phyloP scores from a whole-genome alignment of 2,113 vertebrate genomes.

The Arothron firmamentum region DNA sequence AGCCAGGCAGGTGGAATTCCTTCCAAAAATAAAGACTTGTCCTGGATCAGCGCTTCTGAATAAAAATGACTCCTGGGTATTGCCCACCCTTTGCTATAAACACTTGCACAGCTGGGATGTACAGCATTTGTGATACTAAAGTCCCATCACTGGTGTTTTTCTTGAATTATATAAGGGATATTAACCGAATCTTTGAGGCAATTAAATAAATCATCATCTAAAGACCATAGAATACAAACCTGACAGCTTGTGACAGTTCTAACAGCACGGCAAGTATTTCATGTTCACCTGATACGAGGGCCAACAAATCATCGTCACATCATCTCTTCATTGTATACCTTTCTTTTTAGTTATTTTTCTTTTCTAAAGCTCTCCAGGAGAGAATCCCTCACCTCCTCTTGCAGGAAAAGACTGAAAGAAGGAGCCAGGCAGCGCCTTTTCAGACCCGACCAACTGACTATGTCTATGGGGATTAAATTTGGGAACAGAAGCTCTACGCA shows the following conservation, averaged over 20 bases:
- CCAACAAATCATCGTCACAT: too few relatives aligned
- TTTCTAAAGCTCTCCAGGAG: constrained; percentile 17
- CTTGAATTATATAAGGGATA: background rate
- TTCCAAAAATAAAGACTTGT: constrained; percentile 20
- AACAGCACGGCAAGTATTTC: too few relatives aligned
- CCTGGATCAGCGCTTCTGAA: constrained; percentile 62
- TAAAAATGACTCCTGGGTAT: constrained; percentile 58
- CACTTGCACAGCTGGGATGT: background rate
- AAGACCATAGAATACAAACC: too few relatives aligned
- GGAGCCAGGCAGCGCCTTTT: constrained; percentile 53
- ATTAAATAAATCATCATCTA: too few relatives aligned
- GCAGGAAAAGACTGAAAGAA: constrained; percentile 38
- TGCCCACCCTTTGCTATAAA: constrained; percentile 4
- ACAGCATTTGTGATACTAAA: constrained; percentile 14
- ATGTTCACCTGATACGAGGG: too few relatives aligned
- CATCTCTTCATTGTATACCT: too few relatives aligned
- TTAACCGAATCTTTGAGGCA: background rate
- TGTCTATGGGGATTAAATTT: constrained; percentile 66
- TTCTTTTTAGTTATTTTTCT: background rate
- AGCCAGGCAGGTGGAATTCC: constrained; percentile 42
- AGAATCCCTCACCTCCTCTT: constrained; percentile 28
- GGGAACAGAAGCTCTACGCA: constrained; percentile 51
- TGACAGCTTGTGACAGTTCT: too few relatives aligned
- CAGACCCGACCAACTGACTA: constrained; percentile 47
- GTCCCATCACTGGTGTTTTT: background rate